phyloP scores from a whole-genome alignment of 2,113 vertebrate genomes.

The Tichodroma muraria region DNA sequence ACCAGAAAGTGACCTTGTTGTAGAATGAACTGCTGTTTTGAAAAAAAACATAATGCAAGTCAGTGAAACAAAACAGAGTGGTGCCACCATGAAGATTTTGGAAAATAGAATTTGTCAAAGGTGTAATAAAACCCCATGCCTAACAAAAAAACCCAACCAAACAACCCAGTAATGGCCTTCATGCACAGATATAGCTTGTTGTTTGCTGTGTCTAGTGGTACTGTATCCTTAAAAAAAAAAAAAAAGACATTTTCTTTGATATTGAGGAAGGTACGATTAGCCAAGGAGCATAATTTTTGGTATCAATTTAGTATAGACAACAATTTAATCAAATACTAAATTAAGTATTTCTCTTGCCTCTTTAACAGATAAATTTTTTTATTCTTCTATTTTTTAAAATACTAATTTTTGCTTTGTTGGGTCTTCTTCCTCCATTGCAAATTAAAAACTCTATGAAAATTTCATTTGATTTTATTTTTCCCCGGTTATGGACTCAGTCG shows the following conservation, averaged over 20 bases:
- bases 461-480: not conserved
- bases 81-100: not conserved
- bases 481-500: not conserved
- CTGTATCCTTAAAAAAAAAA: not conserved
- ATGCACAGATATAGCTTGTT: not conserved
- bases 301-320: not conserved
- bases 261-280: not conserved
- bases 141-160: accelerated
- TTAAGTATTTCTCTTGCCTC: not conserved
- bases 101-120: not conserved
- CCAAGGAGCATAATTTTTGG: not conserved
- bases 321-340: not conserved
- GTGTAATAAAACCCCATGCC: not conserved
- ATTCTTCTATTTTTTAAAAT: not conserved
- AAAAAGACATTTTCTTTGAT: not conserved
- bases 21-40: not conserved
- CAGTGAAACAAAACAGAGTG: not conserved
- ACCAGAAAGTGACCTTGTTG: not conserved
- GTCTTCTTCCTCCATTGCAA: not conserved
- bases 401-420: not conserved
- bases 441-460: not conserved
- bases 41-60: not conserved
- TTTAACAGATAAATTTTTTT: not conserved
- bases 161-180: not conserved
- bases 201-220: not conserved